Conservation (phyloP, 2,888 invertebrate species). For the Lampropteryx suffumata region DNA sequence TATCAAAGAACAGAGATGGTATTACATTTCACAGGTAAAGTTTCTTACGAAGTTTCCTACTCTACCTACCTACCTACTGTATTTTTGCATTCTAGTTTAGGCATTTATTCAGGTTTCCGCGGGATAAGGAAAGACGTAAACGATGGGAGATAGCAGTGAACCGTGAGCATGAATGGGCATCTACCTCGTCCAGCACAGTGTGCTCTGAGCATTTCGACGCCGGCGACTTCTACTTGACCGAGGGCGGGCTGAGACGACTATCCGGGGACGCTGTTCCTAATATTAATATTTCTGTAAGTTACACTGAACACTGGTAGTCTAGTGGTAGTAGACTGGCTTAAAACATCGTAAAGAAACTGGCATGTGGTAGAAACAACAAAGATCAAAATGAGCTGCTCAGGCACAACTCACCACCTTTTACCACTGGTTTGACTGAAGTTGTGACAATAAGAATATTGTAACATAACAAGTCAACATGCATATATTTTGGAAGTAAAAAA, state of each 20-base stretch:
- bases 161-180: slow-evolving; percentile 56
- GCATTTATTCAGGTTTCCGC: slow-evolving; percentile 57
- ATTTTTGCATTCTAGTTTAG: neutral
- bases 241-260: slow-evolving; percentile 61
- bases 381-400: no score
- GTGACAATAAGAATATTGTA: no score
- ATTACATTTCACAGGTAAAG: slow-evolving; percentile 69
- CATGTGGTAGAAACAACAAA: no score
- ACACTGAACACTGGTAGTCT: no score
- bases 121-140: slow-evolving; percentile 54
- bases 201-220: slow-evolving; percentile 67
- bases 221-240: slow-evolving; percentile 64
- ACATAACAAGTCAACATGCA: no score
- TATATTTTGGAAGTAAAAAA: no score
- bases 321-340: no score
- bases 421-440: no score
- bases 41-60: neutral
- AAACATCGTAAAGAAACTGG: no score
- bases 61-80: no score
- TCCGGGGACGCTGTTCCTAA: slow-evolving; percentile 57
- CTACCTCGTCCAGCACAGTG: slow-evolving; percentile 62
- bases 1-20: slow-evolving; percentile 66
- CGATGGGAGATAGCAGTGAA: slow-evolving; percentile 68
- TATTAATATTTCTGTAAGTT: slow-evolving; percentile 67
- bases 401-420: no score